Base-by-base conservation (phyloP, 2,113 vertebrate genomes). In the Delphinus delphis region DNA sequence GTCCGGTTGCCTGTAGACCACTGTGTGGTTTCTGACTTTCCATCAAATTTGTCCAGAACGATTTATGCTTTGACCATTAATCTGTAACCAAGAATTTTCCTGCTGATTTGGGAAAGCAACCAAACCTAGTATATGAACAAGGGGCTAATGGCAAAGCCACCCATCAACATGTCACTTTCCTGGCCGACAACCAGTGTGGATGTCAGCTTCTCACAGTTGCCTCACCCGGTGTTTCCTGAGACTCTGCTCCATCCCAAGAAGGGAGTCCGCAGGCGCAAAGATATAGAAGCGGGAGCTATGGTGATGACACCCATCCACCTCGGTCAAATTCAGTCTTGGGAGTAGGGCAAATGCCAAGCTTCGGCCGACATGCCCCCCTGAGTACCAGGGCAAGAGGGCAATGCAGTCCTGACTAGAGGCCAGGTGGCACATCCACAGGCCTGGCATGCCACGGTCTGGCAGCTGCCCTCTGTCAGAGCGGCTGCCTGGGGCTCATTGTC, bases 1-100 rank as follows among this genome's bases (percentile, higher is more conserved):
- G 38, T 15, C 68, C 96, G 93, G 97, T 97, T 62, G n/a, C 98
- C 98, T 5, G 0, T 98, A 98, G 98, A 99, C 90, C 96, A 98
- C 96, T 8, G 3, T 98, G 98, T 98, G 98, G 97, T 84, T 96
- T 99, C 99, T 98, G 98, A 98, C 99, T 99, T 98, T 93, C 97
- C 90, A 94, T 80, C 55, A 70, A 98, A 98, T 99, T 99, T 98
- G 97, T 99, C 98, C 98, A 97, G 99, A 99, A 99, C 93, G 97
- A 97, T 98, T 98, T 99, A 99, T 99, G 98, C 98, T 98, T 96
- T 97, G 97, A 99, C 99, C 99, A 99, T 99, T 99, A 99, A 99
- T 99, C 99, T 98, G 98, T 98, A 98, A 98, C 98, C 98, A 99
- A 99, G 99, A 98, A 98, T 93, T 85, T 92, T 86, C 65, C 93